These are phyloP conservation scores for Frieseomelitta varia DNA, from an alignment of 1,140 invertebrate genomes.

Conservation along the genomic window DNA sequence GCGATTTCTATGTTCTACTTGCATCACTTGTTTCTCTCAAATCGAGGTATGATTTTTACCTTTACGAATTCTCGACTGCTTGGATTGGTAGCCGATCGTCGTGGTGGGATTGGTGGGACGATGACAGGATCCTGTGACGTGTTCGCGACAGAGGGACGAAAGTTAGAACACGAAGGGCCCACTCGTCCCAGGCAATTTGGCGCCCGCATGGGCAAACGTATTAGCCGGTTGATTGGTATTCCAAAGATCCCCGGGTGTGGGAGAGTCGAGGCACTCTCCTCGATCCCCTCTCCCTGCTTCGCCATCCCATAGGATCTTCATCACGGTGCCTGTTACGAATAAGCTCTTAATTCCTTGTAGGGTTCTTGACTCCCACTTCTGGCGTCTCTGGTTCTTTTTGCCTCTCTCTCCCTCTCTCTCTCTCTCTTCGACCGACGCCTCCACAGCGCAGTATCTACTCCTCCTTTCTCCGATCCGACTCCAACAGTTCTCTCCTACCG, in stretches of 20 bases:
- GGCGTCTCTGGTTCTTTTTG: conserved; percentile 56
- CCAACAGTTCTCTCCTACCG: conserved; percentile 49
- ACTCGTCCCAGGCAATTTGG: conserved; percentile 71
- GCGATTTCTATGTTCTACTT: too few relatives aligned
- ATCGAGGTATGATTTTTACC: too few relatives aligned
- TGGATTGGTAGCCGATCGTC: background rate
- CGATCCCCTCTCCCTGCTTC: conserved; percentile 34
- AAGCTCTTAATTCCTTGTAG: conserved; percentile 80
- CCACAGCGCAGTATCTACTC: background rate
- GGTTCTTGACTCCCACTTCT: conserved; percentile 75
- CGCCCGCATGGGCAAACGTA: conserved; percentile 76
- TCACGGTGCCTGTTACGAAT: conserved; percentile 78
- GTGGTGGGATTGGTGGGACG: background rate
- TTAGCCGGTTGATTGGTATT: conserved; percentile 79
- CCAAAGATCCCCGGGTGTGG: conserved; percentile 72
- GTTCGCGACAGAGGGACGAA: background rate
- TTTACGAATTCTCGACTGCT: background rate
- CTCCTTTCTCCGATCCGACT: conserved; percentile 54
- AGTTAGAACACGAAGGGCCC: conserved; percentile 8
- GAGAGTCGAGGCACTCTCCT: conserved; percentile 58
- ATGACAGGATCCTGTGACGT: background rate
- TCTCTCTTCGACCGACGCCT: background rate
- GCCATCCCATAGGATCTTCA: conserved; percentile 76
- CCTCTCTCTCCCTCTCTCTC: background rate
- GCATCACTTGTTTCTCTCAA: too few relatives aligned